phyloP scores from a whole-genome alignment of 2,113 vertebrate genomes.

The Mugil cephalus region DNA sequence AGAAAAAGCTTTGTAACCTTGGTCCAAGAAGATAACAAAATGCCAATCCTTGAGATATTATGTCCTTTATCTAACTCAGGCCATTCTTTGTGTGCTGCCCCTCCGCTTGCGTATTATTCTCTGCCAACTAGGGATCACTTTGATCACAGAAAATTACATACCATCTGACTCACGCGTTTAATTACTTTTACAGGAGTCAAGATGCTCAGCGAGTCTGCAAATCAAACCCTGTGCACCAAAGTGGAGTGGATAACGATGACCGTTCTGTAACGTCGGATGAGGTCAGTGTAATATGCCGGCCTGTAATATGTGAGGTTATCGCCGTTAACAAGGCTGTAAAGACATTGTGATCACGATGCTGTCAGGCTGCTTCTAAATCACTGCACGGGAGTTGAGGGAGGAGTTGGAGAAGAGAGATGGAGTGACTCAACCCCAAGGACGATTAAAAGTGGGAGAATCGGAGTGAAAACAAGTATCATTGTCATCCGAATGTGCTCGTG shows the following conservation, averaged over 20 bases:
- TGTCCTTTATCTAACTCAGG: conserved; percentile 14
- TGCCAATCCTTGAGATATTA: conserved; percentile 29
- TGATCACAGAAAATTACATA: conserved; percentile 39
- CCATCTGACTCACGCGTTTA: conserved; percentile 54
- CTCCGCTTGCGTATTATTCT: conserved; percentile 12
- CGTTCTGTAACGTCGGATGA: conserved; percentile 55
- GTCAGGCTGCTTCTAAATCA: conserved; percentile 56
- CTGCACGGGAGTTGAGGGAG: conserved; percentile 41
- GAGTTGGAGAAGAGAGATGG: conserved; percentile 19
- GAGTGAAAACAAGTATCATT: conserved; percentile 2
- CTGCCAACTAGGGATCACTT: conserved; percentile 34
- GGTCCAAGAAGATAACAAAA: conserved; percentile 19
- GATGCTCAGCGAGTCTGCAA: conserved; percentile 18
- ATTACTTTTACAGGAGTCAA: conserved; percentile 51
- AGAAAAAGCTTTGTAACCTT: no score
- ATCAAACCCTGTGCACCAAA: conserved; percentile 21
- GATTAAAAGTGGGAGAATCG: conserved; percentile 42
- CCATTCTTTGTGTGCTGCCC: background rate
- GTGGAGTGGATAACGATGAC: conserved; percentile 55
- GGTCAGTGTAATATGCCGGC: conserved; percentile 39
- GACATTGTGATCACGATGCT: conserved; percentile 28
- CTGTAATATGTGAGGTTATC: conserved; percentile 58
- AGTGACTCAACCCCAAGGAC: conserved; percentile 27
- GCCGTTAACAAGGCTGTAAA: conserved; percentile 50
- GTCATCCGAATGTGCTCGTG: conserved; percentile 12